Base-by-base conservation (phyloP, 1,140 invertebrate genomes). In the Parasteatoda tepidariorum region DNA sequence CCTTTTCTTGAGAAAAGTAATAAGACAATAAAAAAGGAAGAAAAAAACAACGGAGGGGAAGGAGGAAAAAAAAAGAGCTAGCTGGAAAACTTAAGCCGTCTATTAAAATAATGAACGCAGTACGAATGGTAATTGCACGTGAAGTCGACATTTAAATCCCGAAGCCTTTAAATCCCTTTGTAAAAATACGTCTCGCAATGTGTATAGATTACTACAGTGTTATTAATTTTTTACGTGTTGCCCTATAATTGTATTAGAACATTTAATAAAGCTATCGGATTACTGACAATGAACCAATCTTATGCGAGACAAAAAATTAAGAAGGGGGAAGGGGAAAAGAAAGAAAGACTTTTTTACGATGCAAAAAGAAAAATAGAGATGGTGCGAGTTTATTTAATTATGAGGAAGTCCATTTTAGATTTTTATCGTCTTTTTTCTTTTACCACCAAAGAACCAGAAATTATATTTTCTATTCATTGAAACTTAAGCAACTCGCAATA, bases 141-240 rank as follows among this genome's bases (percentile, higher is more conserved):
- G 78, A 82, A 82, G 33, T 82, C 78, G 78, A 82, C 78, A 82
- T 82, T 71, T 82, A 82, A 82, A 82, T 82, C 78, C 78, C 26
- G 5, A 61, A 67, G 73, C 33, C 38, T 76, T n/a, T 67, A 76
- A 76, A 54, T 75, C 59, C 73, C 28, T 66, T 38, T 31, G 67
- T 62, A 82, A 68, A 82, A 82, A 30, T 59, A 15, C 67, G 55
- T 62, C 61, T 62, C 48, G 30, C 55, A 57, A 82, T 68, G 78
- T 59, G 34, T 82, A 82, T 59, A 71, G 66, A 82, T 82, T 82
- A 71, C 78, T 71, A 33, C 54, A 11, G 28, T 71, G 67, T 82
- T 82, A 82, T 82, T 82, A 70, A 70, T 82, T 82, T 82, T 82
- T 82, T 82, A 82, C 78, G 54, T 71, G 54, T 82, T 41, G 54